Evolutionary conservation across 2,888 invertebrate species (phyloP), one percentile per base, ranked within the genome.

Genomic region (Neoitamus cyanurus): DNA sequence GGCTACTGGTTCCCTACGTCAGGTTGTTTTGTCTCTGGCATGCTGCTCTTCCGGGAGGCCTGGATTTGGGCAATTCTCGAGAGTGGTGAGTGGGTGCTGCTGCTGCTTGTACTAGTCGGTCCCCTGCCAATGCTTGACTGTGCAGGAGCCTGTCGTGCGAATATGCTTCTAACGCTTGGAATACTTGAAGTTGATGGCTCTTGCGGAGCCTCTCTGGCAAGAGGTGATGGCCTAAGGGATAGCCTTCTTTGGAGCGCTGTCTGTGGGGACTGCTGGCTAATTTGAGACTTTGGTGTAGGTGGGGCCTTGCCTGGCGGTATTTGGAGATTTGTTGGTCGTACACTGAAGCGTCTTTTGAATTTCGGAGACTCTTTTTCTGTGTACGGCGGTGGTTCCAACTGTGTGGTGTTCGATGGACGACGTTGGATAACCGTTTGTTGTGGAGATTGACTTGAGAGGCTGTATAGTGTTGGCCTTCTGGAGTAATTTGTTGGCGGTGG

Each of bases 11-110:
- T 73, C 4, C n/a, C 73, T 5, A 31, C 3, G 13, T 83, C 82
- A 15, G 69, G 69, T 31, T 68, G 82, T 13, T n/a, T 28, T 11
- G 34, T 46, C 11, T 83, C 83, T 6, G 84, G 75, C 30, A 77
- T 13, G 87, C 91, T 91, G 75, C 88, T 89, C 87, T 91, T 90
- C 30, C 91, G 88, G 83, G 90, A 90, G 15, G 90, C 90, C 88
- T 91, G 90, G n/a, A 91, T 88, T 85, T 91, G 91, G 78, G 90
- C 91, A 34, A 91, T 90, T 13, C 91, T 88, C 30, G 91, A 91
- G 7, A 91, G 87, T 34, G 91, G 91, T 0, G 91, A 91, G 84
- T 91, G 91, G 13, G 91, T 90, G 87, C 90, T 90, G 85, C 90
- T 90, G 85, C 90, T 90, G 6, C 34, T 75, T 28, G 30, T 84